Percentiles rank a stretch among this genome's conserved stretches.
These are phyloP conservation scores for Parnassius smintheus DNA, from an alignment of 2,888 invertebrate genomes.

Conservation along the genomic window DNA sequence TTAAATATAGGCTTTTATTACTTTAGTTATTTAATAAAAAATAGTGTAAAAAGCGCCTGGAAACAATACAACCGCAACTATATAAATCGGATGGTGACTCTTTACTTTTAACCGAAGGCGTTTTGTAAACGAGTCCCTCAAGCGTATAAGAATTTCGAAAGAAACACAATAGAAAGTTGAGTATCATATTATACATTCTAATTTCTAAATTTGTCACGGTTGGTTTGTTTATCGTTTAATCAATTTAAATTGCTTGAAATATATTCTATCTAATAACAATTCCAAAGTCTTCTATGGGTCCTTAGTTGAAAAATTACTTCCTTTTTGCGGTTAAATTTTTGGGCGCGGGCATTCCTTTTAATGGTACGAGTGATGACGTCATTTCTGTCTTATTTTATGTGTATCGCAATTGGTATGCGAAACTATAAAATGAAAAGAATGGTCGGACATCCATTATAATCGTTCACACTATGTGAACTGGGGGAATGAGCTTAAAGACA, in stretches of 20 bases:
- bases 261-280: constrained; percentile 8
- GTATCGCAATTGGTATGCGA: constrained; percentile 12
- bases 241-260: constrained; percentile 20
- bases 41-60: constrained; percentile 17
- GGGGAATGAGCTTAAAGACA: not conserved
- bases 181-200: constrained; percentile 17
- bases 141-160: constrained; percentile 4
- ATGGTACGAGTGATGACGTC: constrained; percentile 12
- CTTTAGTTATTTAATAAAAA: no score
- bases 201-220: constrained; percentile 20
- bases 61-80: constrained; percentile 13
- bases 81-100: constrained; percentile 6
- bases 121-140: not conserved
- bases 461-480: constrained; percentile 9
- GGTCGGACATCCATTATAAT: not conserved
- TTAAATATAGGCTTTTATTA: no score
- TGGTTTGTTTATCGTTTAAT: constrained; percentile 25
- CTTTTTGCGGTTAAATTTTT: constrained; percentile 3
- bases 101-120: constrained; percentile 19
- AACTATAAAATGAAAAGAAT: constrained; percentile 11
- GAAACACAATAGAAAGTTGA: not conserved
- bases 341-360: constrained; percentile 6
- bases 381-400: constrained; percentile 12
- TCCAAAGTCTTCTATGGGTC: not conserved
- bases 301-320: constrained; percentile 16